phyloP scores from a whole-genome alignment of 2,113 vertebrate genomes.

The Phyllopteryx taeniolatus region DNA sequence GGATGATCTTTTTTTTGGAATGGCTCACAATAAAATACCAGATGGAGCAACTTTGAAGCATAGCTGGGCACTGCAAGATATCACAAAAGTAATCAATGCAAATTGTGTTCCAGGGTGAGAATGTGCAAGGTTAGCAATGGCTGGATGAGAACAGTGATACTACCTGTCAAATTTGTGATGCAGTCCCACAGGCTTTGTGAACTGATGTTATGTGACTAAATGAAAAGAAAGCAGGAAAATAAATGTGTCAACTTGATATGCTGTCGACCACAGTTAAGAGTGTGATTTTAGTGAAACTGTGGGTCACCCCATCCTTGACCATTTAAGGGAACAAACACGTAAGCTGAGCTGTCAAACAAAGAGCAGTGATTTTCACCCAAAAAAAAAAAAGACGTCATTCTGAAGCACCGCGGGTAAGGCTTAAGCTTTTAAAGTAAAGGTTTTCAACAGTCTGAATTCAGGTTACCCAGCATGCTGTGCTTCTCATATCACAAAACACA shows the following conservation, averaged over 20 bases:
- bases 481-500: slow-evolving; percentile 24
- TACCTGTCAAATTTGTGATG: slow-evolving; percentile 44
- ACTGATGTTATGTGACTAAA: slow-evolving; percentile 47
- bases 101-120: slow-evolving; percentile 33
- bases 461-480: slow-evolving; percentile 28
- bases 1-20: not conserved
- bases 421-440: slow-evolving; percentile 37
- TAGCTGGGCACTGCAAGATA: slow-evolving; percentile 13
- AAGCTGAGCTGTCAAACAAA: slow-evolving; percentile 19
- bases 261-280: slow-evolving; percentile 28
- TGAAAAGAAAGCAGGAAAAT: slow-evolving; percentile 42
- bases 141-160: slow-evolving; percentile 18
- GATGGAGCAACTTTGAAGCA: slow-evolving; percentile 19
- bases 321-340: slow-evolving; percentile 14
- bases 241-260: slow-evolving; percentile 30
- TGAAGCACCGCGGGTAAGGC: slow-evolving; percentile 25
- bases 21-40: slow-evolving; percentile 4
- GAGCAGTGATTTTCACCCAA: slow-evolving; percentile 51
- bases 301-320: slow-evolving; percentile 35
- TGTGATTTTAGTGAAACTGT: slow-evolving; percentile 24
- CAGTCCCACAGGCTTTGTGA: slow-evolving; percentile 22
- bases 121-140: slow-evolving; percentile 33
- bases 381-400: slow-evolving; percentile 55
- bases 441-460: slow-evolving; percentile 34
- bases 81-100: slow-evolving; percentile 51